These are phyloP conservation scores for Strix aluco DNA, from an alignment of 2,113 vertebrate species.

Conservation along the genomic window DNA sequence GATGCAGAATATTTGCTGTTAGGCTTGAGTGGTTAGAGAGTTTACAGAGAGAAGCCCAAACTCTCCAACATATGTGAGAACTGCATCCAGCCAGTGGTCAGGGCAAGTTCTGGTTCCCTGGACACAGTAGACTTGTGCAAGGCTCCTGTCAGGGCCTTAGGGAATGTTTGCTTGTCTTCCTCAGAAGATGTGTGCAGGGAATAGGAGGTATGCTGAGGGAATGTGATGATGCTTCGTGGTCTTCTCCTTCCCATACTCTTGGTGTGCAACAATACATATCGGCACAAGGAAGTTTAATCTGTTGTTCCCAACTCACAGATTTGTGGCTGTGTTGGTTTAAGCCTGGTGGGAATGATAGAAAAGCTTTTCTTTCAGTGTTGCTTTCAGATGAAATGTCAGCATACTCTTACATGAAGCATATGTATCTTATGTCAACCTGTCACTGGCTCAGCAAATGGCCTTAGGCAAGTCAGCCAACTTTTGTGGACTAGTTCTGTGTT, in stretches of 20 bases:
- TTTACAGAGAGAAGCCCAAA: background rate
- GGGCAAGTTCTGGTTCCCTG: background rate
- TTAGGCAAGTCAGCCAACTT: background rate
- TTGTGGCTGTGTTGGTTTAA: background rate
- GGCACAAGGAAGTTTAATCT: background rate
- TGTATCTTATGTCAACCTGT: background rate
- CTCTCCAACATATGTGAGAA: background rate
- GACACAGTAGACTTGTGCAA: background rate
- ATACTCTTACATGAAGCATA: background rate
- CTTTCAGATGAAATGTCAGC: background rate
- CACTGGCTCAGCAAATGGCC: background rate
- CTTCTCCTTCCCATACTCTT: background rate
- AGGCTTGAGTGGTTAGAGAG: background rate
- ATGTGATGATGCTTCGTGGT: background rate
- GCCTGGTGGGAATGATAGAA: background rate
- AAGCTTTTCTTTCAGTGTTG: background rate
- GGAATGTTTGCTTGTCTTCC: background rate
- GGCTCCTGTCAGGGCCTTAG: background rate
- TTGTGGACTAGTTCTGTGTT: background rate
- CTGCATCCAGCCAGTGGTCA: background rate
- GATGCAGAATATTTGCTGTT: background rate
- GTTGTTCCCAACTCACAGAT: background rate
- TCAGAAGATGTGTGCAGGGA: background rate
- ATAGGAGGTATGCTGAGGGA: background rate
- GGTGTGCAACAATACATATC: rapidly evolving